phyloP scores from a whole-genome alignment of 2,888 invertebrate genomes.

The Pseudanteris insignis region DNA sequence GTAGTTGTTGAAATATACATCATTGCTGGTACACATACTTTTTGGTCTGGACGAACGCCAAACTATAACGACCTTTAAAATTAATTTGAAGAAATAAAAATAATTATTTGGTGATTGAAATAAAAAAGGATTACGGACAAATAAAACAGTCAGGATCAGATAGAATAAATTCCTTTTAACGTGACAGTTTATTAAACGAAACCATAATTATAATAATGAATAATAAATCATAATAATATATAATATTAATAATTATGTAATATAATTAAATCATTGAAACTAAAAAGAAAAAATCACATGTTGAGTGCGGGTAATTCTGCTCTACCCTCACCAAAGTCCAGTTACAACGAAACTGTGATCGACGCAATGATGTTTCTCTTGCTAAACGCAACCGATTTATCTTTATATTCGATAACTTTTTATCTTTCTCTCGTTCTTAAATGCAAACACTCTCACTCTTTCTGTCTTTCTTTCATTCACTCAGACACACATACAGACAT shows the following conservation, averaged over 20 bases:
- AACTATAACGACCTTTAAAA: too few relatives aligned
- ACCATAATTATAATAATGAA: slow-evolving; percentile 61
- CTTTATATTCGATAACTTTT: slow-evolving; percentile 3
- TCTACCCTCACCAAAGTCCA: slow-evolving; percentile 43
- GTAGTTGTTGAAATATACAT: too few relatives aligned
- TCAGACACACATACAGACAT: too few relatives aligned
- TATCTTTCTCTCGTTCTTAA: slow-evolving; percentile 3
- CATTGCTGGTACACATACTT: too few relatives aligned
- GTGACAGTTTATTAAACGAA: slow-evolving; percentile 64
- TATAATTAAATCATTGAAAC: slow-evolving; percentile 53
- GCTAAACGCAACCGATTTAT: slow-evolving; percentile 24
- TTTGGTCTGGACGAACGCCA: too few relatives aligned
- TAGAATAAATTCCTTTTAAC: slow-evolving; percentile 57
- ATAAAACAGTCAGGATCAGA: slow-evolving; percentile 35
- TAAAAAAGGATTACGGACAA: slow-evolving; percentile 24
- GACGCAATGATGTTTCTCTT: slow-evolving; percentile 21
- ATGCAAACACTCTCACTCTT: not conserved
- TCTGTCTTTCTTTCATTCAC: slow-evolving; percentile 7
- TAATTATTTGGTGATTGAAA: slow-evolving; percentile 12
- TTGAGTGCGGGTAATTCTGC: slow-evolving; percentile 58
- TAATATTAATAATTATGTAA: slow-evolving; percentile 50
- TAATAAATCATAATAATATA: slow-evolving; percentile 53
- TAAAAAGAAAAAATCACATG: slow-evolving; percentile 62
- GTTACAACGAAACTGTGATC: slow-evolving; percentile 49
- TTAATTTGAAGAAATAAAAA: too few relatives aligned